These are phyloP conservation scores for Chouioia cunea DNA, from an alignment of 2,888 invertebrate genomes.

Conservation along the genomic window DNA sequence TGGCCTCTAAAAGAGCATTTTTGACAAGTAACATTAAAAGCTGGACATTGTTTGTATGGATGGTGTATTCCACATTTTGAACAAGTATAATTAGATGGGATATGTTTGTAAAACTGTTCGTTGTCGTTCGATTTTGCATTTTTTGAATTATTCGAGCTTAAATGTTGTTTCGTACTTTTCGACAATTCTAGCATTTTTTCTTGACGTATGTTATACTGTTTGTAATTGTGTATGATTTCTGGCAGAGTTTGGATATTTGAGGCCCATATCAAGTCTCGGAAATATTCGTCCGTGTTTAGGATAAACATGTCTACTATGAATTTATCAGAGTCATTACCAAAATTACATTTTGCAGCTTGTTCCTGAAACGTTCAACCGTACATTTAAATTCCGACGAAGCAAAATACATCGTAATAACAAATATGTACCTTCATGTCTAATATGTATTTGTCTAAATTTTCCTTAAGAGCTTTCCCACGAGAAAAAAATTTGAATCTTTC, in stretches of 20 bases:
- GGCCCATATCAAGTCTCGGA: conserved; percentile 5
- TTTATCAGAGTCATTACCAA: conserved; percentile 46
- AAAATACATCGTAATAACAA: conserved; percentile 8
- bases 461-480: neutral
- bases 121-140: neutral
- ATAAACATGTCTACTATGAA: conserved; percentile 53
- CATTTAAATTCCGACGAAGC: neutral
- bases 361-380: conserved; percentile 32
- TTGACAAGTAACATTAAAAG: conserved; percentile 47
- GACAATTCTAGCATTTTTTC: conserved; percentile 14
- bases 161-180: neutral
- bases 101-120: neutral
- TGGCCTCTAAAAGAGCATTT: conserved; percentile 49
- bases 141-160: neutral
- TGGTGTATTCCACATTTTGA: conserved; percentile 48
- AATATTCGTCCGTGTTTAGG: conserved; percentile 20
- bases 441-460: conserved; percentile 48
- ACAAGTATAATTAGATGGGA: conserved; percentile 31
- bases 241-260: neutral
- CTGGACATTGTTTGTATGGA: conserved; percentile 47
- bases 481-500: conserved; percentile 51
- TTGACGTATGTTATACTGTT: conserved; percentile 1
- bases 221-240: conserved; percentile 21
- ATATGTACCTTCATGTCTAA: conserved; percentile 46
- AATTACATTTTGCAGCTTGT: conserved; percentile 51